Conservation (phyloP, 2,113 vertebrate species). For the Rhineura floridana region DNA sequence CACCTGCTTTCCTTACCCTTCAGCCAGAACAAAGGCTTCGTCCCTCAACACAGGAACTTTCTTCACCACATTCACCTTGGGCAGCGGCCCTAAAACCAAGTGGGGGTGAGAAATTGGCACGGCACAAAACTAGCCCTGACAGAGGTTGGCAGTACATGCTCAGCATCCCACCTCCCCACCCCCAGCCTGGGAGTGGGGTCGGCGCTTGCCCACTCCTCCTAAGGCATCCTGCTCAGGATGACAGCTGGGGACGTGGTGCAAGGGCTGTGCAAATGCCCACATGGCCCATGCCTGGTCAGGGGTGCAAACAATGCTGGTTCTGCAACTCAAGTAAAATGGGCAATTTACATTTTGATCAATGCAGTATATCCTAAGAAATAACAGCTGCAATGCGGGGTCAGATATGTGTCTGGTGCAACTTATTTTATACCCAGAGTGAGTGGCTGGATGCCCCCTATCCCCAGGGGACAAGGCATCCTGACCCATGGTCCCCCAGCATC, state of each 20-base stretch:
- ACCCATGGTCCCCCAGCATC: not conserved
- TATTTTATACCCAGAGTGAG: not conserved
- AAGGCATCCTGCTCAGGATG: not conserved
- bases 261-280: not conserved
- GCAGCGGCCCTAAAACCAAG: slow-evolving; percentile 80
- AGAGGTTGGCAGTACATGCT: not conserved
- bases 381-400: not conserved
- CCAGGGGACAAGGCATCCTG: not conserved
- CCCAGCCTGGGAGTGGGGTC: not conserved
- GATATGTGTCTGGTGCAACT: not conserved
- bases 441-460: too few relatives aligned
- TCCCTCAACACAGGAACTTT: slow-evolving; percentile 85
- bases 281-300: too few relatives aligned
- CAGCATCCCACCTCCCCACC: not conserved
- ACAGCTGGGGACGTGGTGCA: not conserved
- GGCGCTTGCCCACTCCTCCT: not conserved
- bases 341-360: not conserved
- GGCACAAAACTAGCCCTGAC: too few relatives aligned
- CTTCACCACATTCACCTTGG: slow-evolving; percentile 76
- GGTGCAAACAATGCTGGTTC: not conserved
- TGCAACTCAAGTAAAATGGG: not conserved
- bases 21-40: slow-evolving; percentile 83
- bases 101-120: not conserved
- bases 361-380: not conserved
- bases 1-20: slow-evolving; percentile 80